A percentile compares a stretch with the other conserved stretches of the same genome.
Conservation (phyloP, 1,140 invertebrate genomes). For the Maniola jurtina region DNA sequence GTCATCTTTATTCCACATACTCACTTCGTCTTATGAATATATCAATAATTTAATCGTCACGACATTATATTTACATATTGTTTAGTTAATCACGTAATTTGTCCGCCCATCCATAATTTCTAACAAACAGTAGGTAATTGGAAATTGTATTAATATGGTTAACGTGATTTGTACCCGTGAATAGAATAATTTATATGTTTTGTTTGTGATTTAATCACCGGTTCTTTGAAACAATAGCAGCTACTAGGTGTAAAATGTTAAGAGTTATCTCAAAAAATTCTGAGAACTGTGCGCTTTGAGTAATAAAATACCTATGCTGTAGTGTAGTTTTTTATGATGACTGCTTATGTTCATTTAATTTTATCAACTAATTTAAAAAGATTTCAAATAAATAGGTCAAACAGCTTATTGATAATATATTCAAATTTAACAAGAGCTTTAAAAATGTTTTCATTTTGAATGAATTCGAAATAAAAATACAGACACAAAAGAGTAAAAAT, state of each 20-base stretch:
- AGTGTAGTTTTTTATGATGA: not conserved
- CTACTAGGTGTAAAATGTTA: conserved; percentile 17
- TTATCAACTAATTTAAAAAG: not conserved
- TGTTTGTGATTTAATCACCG: conserved; percentile 23
- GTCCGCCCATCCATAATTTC: conserved; percentile 34
- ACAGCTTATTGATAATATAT: too few species aligned
- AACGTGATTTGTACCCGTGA: conserved; percentile 30
- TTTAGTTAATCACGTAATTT: conserved; percentile 35
- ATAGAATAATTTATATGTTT: conserved; percentile 37
- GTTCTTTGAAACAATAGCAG: conserved; percentile 19
- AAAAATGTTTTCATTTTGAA: not conserved
- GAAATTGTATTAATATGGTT: conserved; percentile 35
- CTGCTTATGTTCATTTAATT: not conserved
- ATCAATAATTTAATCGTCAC: conserved; percentile 39
- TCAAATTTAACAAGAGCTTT: too few species aligned
- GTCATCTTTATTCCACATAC: conserved; percentile 4
- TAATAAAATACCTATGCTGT: conserved; percentile 10
- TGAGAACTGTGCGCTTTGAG: conserved; percentile 5
- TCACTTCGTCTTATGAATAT: conserved; percentile 23
- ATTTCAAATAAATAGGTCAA: too few species aligned
- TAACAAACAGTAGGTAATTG: conserved; percentile 32
- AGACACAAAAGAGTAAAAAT: not conserved
- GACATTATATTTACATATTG: conserved; percentile 35
- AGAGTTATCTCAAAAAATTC: conserved; percentile 9
- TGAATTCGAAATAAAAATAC: not conserved